Evolutionary conservation across 2,888 invertebrate genomes (phyloP), one percentile per base, ranked within the genome.

Genomic region (Notodonta dromedarius): DNA sequence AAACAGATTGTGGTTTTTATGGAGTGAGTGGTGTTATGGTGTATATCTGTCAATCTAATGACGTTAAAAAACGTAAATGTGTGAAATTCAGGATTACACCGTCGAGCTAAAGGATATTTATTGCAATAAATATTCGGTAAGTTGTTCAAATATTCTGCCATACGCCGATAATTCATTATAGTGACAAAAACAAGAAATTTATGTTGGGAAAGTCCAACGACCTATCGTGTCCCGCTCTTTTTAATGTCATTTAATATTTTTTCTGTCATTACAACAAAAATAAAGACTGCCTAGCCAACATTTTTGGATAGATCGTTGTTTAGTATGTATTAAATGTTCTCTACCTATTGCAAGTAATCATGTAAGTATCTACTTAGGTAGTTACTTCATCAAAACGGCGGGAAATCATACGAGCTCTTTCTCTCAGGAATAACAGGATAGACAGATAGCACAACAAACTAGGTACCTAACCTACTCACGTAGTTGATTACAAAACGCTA

Each of bases 61-160:
- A 88, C 84, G 83, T 84, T 91, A 91, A 88, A 88, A 87, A 85
- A 70, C 91, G 89, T 94, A 94, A 91, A 96, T 95, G 95, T 95
- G 95, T 93, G 95, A 96, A 94, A 94, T 96, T 91, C 94, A 95
- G 94, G 95, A 95, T 94, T 96, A 94, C 94, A 94, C 95, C 78
- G 88, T 94, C 85, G 94, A 95, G 94, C 96, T 95, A 92, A 94
- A 94, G 93, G 94, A 95, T 94, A 94, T 94, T 89, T 94, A 94
- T 89, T 85, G 91, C 77, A 94, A 94, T 93, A 95, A 95, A 94
- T 95, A 95, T 94, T 94, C 94, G 94, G 96, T 96, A 93, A 95
- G 96, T 95, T 69, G 57, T 74, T 76, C 69, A 14, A 59, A 66
- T 59, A 44, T 4, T 48, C 51, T 67, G 67, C 54, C 66, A 63